Evolutionary conservation across 2,888 invertebrate genomes (phyloP).

Genomic region (Coenonympha arcania): DNA sequence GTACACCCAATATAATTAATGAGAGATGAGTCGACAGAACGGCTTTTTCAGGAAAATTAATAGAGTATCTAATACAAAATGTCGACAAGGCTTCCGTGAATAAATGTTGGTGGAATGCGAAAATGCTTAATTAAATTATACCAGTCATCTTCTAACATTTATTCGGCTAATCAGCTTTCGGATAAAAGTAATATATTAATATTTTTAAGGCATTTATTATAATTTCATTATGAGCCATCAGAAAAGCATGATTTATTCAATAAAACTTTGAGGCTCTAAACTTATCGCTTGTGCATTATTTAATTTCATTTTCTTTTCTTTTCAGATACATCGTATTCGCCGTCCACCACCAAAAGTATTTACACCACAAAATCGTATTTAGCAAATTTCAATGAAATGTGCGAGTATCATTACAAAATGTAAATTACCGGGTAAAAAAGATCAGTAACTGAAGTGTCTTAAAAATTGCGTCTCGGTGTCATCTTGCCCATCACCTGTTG

Average conservation of each 20-base stretch:
- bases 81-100: neutral
- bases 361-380: neutral
- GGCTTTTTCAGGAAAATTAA: neutral
- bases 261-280: too few species aligned
- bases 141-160: neutral
- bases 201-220: too few species aligned
- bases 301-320: constrained; percentile 5
- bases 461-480: neutral
- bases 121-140: too few species aligned
- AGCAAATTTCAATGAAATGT: too few species aligned
- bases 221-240: too few species aligned
- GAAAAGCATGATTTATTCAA: too few species aligned
- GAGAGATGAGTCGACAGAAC: neutral
- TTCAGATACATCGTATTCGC: constrained; percentile 12
- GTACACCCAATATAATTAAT: constrained; percentile 1
- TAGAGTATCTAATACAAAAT: neutral
- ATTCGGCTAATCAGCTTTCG: neutral
- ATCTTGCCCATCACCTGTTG: neutral
- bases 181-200: neutral
- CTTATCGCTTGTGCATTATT: too few species aligned
- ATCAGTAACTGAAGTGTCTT: neutral
- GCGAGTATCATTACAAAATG: too few species aligned
- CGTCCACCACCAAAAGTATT: neutral
- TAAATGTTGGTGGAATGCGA: neutral
- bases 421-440: neutral